Evolutionary conservation across 2,888 invertebrate genomes (phyloP).

Genomic region (Octonoba sinensis): DNA sequence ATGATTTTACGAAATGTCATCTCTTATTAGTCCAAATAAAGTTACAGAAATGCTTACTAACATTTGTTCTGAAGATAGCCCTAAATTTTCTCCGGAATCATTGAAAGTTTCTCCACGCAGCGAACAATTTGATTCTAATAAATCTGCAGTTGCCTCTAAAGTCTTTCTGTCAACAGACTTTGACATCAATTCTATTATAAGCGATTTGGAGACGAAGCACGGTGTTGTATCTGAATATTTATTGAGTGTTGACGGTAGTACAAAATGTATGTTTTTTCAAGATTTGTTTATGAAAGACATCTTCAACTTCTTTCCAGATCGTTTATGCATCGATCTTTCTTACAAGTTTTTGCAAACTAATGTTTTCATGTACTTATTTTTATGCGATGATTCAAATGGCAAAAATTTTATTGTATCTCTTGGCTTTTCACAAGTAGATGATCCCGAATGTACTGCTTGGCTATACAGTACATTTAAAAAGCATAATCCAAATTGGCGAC

Average conservation of each 20-base stretch:
- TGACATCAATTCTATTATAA: too few relatives aligned
- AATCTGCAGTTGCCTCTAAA: too few relatives aligned
- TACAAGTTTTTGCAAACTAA: conserved; percentile 15
- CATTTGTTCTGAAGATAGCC: too few relatives aligned
- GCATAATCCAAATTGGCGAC: conserved; percentile 48
- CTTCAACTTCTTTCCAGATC: conserved; percentile 52
- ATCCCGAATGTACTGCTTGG: conserved; percentile 36
- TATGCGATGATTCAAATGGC: conserved; percentile 48
- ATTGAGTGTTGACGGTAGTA: conserved; percentile 7
- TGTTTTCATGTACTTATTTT: conserved; percentile 33
- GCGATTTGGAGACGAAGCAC: conserved; percentile 19
- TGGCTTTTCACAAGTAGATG: conserved; percentile 24
- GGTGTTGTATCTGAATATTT: conserved; percentile 34
- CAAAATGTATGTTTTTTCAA: conserved; percentile 41
- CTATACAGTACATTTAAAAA: conserved; percentile 41
- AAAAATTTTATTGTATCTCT: conserved; percentile 24
- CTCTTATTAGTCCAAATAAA: too few relatives aligned
- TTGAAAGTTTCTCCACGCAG: too few relatives aligned
- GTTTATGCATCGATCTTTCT: conserved; percentile 36
- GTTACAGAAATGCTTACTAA: too few relatives aligned
- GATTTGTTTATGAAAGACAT: conserved; percentile 52
- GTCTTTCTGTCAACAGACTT: too few relatives aligned
- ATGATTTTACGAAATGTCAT: too few relatives aligned
- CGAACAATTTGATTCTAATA: too few relatives aligned
- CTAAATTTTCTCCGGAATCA: too few relatives aligned